Percentiles rank a stretch among this genome's conserved stretches.
These are phyloP conservation scores for Lutjanus argentimaculatus DNA, from an alignment of 2,797 vertebrate genomes.

Conservation along the genomic window DNA sequence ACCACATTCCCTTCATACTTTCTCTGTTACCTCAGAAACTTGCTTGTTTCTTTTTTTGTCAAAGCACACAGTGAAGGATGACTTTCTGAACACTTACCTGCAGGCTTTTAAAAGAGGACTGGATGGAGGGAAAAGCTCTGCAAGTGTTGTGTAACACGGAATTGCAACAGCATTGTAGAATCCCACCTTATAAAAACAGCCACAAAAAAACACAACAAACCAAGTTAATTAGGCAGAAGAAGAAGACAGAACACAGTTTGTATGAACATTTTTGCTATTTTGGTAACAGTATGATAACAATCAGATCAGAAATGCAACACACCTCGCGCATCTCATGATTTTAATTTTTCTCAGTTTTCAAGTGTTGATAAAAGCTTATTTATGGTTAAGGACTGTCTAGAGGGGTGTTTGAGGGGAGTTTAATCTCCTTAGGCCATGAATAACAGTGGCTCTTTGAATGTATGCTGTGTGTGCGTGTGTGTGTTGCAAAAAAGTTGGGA, in stretches of 20 bases:
- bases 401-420: no score
- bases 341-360: background rate
- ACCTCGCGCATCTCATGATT: background rate
- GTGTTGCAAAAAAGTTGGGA: no score
- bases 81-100: slow-evolving; percentile 85
- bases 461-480: background rate
- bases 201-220: background rate
- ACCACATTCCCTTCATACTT: background rate
- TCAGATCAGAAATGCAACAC: background rate
- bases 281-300: background rate
- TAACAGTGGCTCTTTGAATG: background rate
- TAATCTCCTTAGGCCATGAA: background rate
- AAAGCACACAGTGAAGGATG: background rate
- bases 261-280: background rate
- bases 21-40: background rate
- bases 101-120: slow-evolving; percentile 92
- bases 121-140: slow-evolving; percentile 94
- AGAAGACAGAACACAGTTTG: background rate
- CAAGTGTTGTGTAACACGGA: slow-evolving; percentile 95
- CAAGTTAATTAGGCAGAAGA: background rate
- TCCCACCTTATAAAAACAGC: slow-evolving; percentile 87
- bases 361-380: slow-evolving; percentile 9
- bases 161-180: slow-evolving; percentile 98
- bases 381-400: background rate
- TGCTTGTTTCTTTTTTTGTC: background rate